Evolutionary conservation across 2,797 vertebrate species (phyloP).

Genomic region (Natrix natrix): DNA sequence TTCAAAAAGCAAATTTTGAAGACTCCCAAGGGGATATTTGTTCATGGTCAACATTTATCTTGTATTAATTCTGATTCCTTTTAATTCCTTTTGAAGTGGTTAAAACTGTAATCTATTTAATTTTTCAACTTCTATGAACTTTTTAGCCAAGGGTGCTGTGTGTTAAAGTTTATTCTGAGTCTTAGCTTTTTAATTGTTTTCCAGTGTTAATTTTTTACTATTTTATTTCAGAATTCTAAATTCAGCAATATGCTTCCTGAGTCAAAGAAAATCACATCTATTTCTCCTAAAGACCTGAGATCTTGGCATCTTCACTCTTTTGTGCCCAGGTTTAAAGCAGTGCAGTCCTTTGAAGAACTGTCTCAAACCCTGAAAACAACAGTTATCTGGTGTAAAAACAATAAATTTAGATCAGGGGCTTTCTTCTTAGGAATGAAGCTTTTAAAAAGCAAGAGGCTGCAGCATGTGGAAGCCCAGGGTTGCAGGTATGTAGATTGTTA

Average conservation of each 20-base stretch:
- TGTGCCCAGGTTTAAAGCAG: slow-evolving; percentile 60
- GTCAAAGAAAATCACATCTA: slow-evolving; percentile 20
- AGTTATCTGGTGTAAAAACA: slow-evolving; percentile 68
- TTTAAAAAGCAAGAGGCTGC: slow-evolving; percentile 72
- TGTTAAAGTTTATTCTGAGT: not conserved
- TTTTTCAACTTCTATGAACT: not conserved
- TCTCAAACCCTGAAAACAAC: slow-evolving; percentile 68
- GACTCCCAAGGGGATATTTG: not conserved
- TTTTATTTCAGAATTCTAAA: slow-evolving; percentile 60
- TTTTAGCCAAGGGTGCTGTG: slow-evolving; percentile 9
- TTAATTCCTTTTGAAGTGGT: not conserved
- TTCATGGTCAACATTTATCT: not conserved
- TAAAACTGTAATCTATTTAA: not conserved
- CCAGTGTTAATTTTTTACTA: not conserved
- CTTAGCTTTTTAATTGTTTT: not conserved
- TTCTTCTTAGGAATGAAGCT: slow-evolving; percentile 72
- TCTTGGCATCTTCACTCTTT: slow-evolving; percentile 37
- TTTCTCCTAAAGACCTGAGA: slow-evolving; percentile 27
- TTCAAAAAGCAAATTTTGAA: not conserved
- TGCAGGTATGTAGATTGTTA: slow-evolving; percentile 65
- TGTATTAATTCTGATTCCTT: not conserved
- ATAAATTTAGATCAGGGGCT: slow-evolving; percentile 61
- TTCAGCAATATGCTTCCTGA: slow-evolving; percentile 28
- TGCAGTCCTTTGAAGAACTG: slow-evolving; percentile 65
- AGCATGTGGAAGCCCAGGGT: slow-evolving; percentile 73